Percentiles rank a stretch among this genome's conserved stretches.
Evolutionary conservation across 2,888 invertebrate genomes (phyloP).

Genomic region (Neria commutata): DNA sequence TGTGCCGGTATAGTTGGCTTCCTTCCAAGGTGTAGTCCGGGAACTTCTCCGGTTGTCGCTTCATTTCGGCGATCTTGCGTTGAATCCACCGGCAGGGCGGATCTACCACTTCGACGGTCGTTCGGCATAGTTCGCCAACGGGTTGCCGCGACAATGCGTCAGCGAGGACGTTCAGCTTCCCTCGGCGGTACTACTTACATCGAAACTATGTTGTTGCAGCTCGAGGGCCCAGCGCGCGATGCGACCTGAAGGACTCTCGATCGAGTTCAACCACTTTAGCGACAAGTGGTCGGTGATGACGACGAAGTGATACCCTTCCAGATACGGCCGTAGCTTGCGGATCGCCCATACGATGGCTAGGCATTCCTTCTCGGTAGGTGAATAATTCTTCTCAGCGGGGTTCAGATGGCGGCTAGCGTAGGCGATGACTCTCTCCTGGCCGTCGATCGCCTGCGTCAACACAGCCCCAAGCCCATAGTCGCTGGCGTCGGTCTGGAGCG

Average conservation of each 20-base stretch:
- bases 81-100: too few relatives aligned
- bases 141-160: constrained; percentile 3
- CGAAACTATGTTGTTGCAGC: not conserved
- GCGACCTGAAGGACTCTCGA: not conserved
- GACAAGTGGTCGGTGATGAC: not conserved
- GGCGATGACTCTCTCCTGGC: not conserved
- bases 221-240: not conserved
- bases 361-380: not conserved
- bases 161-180: not conserved
- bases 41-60: too few relatives aligned
- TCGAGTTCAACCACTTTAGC: not conserved
- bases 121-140: too few relatives aligned
- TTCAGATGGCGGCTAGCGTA: not conserved
- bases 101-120: too few relatives aligned
- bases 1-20: too few relatives aligned
- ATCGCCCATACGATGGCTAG: not conserved
- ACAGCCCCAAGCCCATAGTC: not conserved
- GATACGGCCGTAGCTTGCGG: not conserved
- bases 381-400: not conserved
- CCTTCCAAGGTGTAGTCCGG: too few relatives aligned
- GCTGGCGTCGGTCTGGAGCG: not conserved
- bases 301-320: not conserved
- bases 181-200: not conserved
- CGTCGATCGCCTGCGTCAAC: not conserved
- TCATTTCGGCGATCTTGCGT: too few relatives aligned